Conservation (phyloP, 2,888 invertebrate species). For the Autographa pulchrina region DNA sequence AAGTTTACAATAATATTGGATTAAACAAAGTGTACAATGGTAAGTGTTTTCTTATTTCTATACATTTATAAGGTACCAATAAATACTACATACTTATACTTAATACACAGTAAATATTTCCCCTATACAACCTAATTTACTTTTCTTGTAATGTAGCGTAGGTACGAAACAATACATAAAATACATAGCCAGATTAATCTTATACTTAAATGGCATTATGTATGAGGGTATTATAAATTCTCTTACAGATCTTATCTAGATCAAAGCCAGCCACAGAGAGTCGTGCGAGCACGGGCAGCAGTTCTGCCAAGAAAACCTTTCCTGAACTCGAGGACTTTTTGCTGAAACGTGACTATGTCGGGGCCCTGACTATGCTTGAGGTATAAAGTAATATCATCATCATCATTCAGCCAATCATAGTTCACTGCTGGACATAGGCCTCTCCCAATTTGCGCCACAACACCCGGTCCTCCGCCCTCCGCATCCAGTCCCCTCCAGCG, state of each 20-base stretch:
- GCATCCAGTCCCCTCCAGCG: too few species aligned
- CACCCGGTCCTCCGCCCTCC: too few species aligned
- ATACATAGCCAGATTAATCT: too few species aligned
- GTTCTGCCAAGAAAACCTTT: constrained; percentile 87
- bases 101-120: too few species aligned
- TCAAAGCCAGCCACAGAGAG: constrained; percentile 93
- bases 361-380: constrained; percentile 97
- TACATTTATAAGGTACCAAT: too few species aligned
- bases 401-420: not conserved
- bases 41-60: constrained; percentile 14
- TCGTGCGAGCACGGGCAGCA: constrained; percentile 67
- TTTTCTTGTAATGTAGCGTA: too few species aligned
- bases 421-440: too few species aligned
- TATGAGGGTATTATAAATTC: not conserved
- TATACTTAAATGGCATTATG: too few species aligned
- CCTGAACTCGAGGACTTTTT: constrained; percentile 97
- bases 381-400: constrained; percentile 85
- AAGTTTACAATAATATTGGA: constrained; percentile 14
- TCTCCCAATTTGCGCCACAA: too few species aligned
- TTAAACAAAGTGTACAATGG: constrained; percentile 39
- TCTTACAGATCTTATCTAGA: constrained; percentile 93
- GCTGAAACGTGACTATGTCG: constrained; percentile 96
- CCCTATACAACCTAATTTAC: too few species aligned
- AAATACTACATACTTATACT: too few species aligned
- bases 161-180: too few species aligned